phyloP scores from a whole-genome alignment of 2,888 invertebrate species.

The Idaea dimidiata region DNA sequence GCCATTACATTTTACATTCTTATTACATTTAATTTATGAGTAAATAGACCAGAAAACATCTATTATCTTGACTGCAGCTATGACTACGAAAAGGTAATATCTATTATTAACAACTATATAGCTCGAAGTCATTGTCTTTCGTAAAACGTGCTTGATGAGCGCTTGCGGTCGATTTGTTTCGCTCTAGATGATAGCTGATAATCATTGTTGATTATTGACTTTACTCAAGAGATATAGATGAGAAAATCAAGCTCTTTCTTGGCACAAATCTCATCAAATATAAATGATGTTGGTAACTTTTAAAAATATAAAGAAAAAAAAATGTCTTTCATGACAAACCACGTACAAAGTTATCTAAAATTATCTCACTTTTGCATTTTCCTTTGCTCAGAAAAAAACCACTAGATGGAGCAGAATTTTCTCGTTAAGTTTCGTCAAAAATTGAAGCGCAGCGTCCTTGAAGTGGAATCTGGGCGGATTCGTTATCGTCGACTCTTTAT shows the following conservation, averaged over 20 bases:
- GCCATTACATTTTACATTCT: not conserved
- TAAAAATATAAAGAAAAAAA: not conserved
- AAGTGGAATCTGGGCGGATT: conserved; percentile 46
- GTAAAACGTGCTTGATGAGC: conserved; percentile 25
- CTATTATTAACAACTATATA: conserved; percentile 15
- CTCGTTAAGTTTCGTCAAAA: conserved; percentile 27
- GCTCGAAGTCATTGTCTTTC: conserved; percentile 30
- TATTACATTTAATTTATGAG: not conserved
- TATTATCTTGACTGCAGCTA: not conserved
- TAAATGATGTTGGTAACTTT: not conserved
- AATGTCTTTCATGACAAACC: not conserved
- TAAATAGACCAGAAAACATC: not conserved
- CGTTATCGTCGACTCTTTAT: conserved; percentile 45
- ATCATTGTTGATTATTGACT: not conserved
- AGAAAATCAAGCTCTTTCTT: not conserved
- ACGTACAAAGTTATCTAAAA: not conserved
- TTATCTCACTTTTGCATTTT: not conserved
- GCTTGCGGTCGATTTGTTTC: conserved; percentile 19
- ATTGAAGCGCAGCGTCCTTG: conserved; percentile 38
- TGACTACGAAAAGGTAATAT: not conserved
- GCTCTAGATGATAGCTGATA: conserved; percentile 17
- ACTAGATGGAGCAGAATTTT: conserved; percentile 10
- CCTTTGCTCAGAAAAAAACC: not conserved
- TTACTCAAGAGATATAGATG: conserved; percentile 2
- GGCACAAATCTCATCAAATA: not conserved